Evolutionary conservation across 2,113 vertebrate genomes (phyloP).

Genomic region (Conger conger): DNA sequence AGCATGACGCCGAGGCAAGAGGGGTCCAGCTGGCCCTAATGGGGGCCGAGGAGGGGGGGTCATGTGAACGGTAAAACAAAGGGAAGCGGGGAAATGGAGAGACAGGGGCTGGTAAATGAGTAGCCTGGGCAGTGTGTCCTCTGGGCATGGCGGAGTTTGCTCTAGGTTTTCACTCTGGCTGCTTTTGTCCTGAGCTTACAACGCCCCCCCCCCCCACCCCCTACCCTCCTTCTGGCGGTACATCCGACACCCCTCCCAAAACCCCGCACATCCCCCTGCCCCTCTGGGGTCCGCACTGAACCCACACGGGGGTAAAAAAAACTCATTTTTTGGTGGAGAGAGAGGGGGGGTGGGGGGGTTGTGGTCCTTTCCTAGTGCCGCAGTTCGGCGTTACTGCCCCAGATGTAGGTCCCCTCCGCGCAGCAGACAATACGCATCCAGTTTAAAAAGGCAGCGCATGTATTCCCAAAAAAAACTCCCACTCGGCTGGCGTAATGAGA

Average conservation of each 20-base stretch:
- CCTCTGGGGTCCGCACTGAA: slow-evolving; percentile 43
- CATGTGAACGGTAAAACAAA: slow-evolving; percentile 15
- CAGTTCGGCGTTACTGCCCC: slow-evolving; percentile 46
- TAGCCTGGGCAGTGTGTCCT: background rate
- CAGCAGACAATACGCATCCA: slow-evolving; percentile 11
- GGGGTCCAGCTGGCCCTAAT: slow-evolving; percentile 1
- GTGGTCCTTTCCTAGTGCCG: slow-evolving; percentile 37
- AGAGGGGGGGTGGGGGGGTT: background rate
- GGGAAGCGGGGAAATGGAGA: slow-evolving; percentile 2
- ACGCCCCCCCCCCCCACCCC: slow-evolving; percentile 38
- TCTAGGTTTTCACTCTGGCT: slow-evolving; percentile 26
- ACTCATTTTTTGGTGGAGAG: slow-evolving; percentile 34
- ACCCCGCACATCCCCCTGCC: slow-evolving; percentile 42
- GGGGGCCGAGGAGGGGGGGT: background rate
- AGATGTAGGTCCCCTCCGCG: slow-evolving; percentile 36
- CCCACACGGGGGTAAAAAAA: slow-evolving; percentile 46
- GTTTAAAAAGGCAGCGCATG: slow-evolving; percentile 14
- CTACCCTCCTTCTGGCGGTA: slow-evolving; percentile 47
- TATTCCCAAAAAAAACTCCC: slow-evolving; percentile 30
- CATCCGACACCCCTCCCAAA: slow-evolving; percentile 47
- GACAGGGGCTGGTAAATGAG: background rate
- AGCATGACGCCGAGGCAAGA: slow-evolving; percentile 13
- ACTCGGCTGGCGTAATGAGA: slow-evolving; percentile 34
- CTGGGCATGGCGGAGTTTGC: background rate
- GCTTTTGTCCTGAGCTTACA: slow-evolving; percentile 34